Percentiles rank a stretch among this genome's conserved stretches.
phyloP scores from a whole-genome alignment of 1,140 invertebrate genomes.

The Listronotus bonariensis region DNA sequence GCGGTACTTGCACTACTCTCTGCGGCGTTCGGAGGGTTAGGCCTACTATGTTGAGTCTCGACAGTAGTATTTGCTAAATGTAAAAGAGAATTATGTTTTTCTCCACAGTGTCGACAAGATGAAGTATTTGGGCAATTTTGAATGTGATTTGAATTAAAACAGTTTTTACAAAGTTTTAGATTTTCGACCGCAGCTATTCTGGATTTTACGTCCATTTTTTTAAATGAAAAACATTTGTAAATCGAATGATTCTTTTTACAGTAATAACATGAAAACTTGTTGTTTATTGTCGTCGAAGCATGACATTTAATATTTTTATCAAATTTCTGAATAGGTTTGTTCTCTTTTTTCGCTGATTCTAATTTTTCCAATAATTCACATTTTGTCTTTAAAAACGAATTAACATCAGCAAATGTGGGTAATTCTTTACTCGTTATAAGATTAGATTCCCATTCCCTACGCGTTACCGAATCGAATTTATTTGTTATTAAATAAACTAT shows the following conservation, averaged over 20 bases:
- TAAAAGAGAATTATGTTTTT: constrained; percentile 14
- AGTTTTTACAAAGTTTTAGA: too few species aligned
- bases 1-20: not conserved
- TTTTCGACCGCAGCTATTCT: not conserved
- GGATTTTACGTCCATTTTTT: constrained; percentile 2
- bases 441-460: constrained; percentile 5
- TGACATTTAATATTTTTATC: not conserved
- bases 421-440: not conserved
- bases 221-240: constrained; percentile 18
- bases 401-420: constrained; percentile 3
- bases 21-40: not conserved
- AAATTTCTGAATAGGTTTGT: not conserved
- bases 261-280: constrained; percentile 15
- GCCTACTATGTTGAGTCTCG: not conserved
- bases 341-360: not conserved
- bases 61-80: constrained; percentile 1
- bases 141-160: too few species aligned
- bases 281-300: not conserved
- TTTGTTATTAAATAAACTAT: too few species aligned
- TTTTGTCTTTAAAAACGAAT: constrained; percentile 16
- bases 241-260: constrained; percentile 14
- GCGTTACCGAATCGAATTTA: constrained; percentile 5
- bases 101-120: too few species aligned
- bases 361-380: constrained; percentile 17
- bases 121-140: too few species aligned